Percentiles rank a stretch among this genome's conserved stretches.
phyloP scores from a whole-genome alignment of 2,888 invertebrate genomes.

The Thereva unica region DNA sequence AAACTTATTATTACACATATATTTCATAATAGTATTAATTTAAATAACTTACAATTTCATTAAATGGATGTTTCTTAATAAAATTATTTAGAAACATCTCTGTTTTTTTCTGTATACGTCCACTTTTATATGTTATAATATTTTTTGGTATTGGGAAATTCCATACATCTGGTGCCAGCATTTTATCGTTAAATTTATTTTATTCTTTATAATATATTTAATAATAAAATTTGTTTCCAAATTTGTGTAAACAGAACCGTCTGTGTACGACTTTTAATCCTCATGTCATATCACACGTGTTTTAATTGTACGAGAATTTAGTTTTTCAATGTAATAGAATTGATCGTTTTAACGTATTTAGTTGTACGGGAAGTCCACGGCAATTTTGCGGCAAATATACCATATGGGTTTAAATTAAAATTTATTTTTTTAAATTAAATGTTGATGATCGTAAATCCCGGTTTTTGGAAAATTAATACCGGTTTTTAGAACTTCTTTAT shows the following conservation, averaged over 20 bases:
- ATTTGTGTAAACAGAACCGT: neutral
- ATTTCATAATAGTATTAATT: neutral
- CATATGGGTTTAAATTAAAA: too few relatives aligned
- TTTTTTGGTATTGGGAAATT: constrained; percentile 60
- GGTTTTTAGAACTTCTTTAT: too few relatives aligned
- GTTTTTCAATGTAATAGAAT: neutral
- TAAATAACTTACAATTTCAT: constrained; percentile 60
- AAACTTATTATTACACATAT: neutral
- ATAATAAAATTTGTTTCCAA: neutral
- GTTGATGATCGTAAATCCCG: too few relatives aligned
- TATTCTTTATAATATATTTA: neutral
- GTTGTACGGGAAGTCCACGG: too few relatives aligned
- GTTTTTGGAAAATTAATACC: too few relatives aligned
- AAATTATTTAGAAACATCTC: constrained; percentile 47
- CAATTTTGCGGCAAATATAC: too few relatives aligned
- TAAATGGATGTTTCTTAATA: constrained; percentile 59
- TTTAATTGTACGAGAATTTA: neutral
- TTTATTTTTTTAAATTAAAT: too few relatives aligned
- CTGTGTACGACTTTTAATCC: neutral
- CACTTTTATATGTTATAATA: constrained; percentile 52
- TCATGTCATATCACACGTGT: neutral
- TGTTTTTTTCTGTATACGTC: constrained; percentile 45
- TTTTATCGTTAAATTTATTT: constrained; percentile 47
- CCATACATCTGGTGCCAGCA: constrained; percentile 65
- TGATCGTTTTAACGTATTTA: too few relatives aligned